Base-by-base conservation (phyloP, 2,888 invertebrate species). In the Formica aserva region DNA sequence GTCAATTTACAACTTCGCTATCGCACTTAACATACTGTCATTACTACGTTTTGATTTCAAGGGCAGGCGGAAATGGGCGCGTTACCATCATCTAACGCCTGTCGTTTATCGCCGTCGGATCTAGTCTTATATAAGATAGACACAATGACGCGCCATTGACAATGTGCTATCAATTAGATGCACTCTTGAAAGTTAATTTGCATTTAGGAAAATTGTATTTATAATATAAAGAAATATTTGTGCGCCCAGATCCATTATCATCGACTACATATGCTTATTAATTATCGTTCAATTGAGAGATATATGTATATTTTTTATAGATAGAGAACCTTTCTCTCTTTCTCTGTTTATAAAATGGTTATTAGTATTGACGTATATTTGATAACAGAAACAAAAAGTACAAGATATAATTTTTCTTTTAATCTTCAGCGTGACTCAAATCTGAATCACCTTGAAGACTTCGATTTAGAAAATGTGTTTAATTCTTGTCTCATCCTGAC, bases 1-100 rank as follows among this genome's bases (percentile, higher is more conserved):
- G 22, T 41, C 45, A 45, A 52, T 52, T 52, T 48, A 78, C n/a
- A n/a, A 38, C 11, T 45, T 18, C 13, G 48, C 52, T 62, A 26
- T 38, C 22, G 35, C 35, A 11, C 26, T 26, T n/a, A 9, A 38
- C 22, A 13, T 80, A 18, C 22, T 11, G 26, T 57, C 8, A 18
- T 41, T 41, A 26, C 55, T 41, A 15, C 18, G 62, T 18, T 66
- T 52, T 26, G 15, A 62, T 88, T 77, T 86, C 88, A 90, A 90
- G 90, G 90, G 8, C 88, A 84, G 69, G 57, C 86, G 90, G 87
- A 90, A 88, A 86, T 72, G 83, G 78, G 69, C 41, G 69, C 26
- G 63, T 75, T 63, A 63, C 69, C 48, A 29, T 63, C 45, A 38
- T 89, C 86, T 84, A 77, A 88, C 85, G 29, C 63, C 9, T 85